Evolutionary conservation across 2,797 vertebrate genomes (phyloP), one percentile per base, ranked within the genome.

Genomic region (Rallus crepitans): DNA sequence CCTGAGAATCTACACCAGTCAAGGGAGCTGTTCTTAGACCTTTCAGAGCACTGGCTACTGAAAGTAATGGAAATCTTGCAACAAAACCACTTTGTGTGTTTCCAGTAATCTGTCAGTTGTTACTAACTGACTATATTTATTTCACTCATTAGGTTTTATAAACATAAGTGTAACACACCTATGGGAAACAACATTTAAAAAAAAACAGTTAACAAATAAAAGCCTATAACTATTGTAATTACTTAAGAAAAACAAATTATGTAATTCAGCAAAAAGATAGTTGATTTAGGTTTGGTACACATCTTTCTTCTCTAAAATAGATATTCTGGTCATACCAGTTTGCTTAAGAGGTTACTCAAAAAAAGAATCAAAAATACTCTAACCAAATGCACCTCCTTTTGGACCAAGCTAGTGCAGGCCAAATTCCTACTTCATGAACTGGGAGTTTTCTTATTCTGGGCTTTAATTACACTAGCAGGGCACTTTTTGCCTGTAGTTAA

Each of bases 31-130:
- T 1, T 94, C 80, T 81, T 81, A 55, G 60, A 57, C 27, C 47
- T 66, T 87, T 85, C 20, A 8, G 39, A 91, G 48, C 56, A 33
- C 3, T 31, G n/a, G 18, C 39, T 73, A 28, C 45, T 71, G 45
- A 52, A 76, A 69, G 55, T 35, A 92, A 83, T 37, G 48, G 89
- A 83, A 91, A 63, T 71, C 15, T 85, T 70, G 13, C 30, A 87
- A 90, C 19, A 84, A 80, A 89, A 87, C 1, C 25, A 52, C 25
- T 72, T 48, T 1, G 2, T 61, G 19, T 80, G 33, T 68, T 94
- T 93, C 68, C 87, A 77, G 81, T 48, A 78, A 89, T 94, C 57
- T 40, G 53, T 28, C 48, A 89, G 91, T 90, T 81, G 48, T 85
- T 82, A 87, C 61, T 47, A 37, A 76, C 55, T 79, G 59, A 53